Evolutionary conservation across 1,140 invertebrate species (phyloP), one percentile per base, ranked within the genome.

Genomic region (Lutraria rhynchaena): DNA sequence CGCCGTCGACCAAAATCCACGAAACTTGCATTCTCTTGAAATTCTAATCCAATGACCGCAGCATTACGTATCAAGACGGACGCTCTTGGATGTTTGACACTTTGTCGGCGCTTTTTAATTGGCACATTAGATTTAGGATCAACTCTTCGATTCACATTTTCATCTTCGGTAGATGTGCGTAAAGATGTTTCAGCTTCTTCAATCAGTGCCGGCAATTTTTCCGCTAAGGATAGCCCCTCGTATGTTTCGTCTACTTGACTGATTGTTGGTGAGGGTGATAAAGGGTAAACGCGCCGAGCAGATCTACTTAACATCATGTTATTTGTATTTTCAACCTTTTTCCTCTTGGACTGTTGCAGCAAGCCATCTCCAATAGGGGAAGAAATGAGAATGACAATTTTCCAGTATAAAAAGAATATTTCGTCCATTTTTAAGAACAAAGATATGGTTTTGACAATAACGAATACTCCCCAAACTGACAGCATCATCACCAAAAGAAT

Each of bases 31-130:
- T 49, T 31, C 1, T 37, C 41, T 49, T 60, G 73, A 22, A 3
- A 60, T 29, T 75, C 73, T 37, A 75, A 58, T 19, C 73, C 73
- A n/a, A 75, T 75, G 15, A 75, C 9, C 4, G 35, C 35, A 7
- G 73, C 73, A 61, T 75, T 75, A 29, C 44, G 29, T 3, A 75
- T 33, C n/a, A 75, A 44, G 11, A 75, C 73, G 4, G 73, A 75
- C 3, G 73, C 3, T 3, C 73, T 27, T 33, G 55, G 53, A 49
- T 60, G 57, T 29, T 7, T 19, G 24, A 49, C n/a, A 33, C 55
- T 61, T 29, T 5, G 35, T 44, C 71, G 33, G 7, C 35, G 27
- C 2, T 22, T 37, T 13, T 51, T 61, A 0, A 29, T 9, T 17
- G 17, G 31, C 1, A 63, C 13, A 7, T 13, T 22, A 7, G 53